These are phyloP conservation scores for Taphrorychus bicolor DNA, from an alignment of 2,888 invertebrate genomes.

Conservation along the genomic window DNA sequence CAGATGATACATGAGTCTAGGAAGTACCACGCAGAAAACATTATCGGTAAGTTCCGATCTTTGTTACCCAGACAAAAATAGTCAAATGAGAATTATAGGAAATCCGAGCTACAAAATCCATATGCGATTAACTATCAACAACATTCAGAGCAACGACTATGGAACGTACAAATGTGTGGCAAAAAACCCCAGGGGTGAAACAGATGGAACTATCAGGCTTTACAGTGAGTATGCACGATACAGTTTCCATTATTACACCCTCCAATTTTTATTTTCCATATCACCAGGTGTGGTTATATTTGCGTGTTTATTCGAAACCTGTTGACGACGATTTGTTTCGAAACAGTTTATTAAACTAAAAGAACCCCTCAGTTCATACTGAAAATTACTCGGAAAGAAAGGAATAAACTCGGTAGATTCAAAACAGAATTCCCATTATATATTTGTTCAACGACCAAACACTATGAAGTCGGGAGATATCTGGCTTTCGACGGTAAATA, in stretches of 20 bases:
- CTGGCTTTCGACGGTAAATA: constrained; percentile 38
- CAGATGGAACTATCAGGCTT: constrained; percentile 86
- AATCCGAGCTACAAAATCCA: constrained; percentile 82
- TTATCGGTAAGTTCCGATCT: constrained; percentile 61
- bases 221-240: constrained; percentile 74
- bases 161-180: constrained; percentile 89
- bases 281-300: constrained; percentile 15
- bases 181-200: constrained; percentile 90
- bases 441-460: constrained; percentile 39
- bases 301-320: neutral
- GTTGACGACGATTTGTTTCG: neutral
- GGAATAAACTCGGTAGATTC: constrained; percentile 12
- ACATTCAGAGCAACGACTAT: constrained; percentile 80
- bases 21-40: constrained; percentile 82
- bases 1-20: constrained; percentile 87
- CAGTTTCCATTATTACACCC: constrained; percentile 4
- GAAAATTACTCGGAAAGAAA: neutral
- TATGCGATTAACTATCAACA: constrained; percentile 83
- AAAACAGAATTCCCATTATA: constrained; percentile 31
- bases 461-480: constrained; percentile 36
- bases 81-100: constrained; percentile 53
- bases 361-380: neutral
- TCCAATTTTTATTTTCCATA: constrained; percentile 1
- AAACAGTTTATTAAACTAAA: neutral
- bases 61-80: neutral